These are phyloP conservation scores for Sanderia malayensis DNA, from an alignment of 30 jellyfish, hydroid and myxozoan genomes.

Conservation along the genomic window DNA sequence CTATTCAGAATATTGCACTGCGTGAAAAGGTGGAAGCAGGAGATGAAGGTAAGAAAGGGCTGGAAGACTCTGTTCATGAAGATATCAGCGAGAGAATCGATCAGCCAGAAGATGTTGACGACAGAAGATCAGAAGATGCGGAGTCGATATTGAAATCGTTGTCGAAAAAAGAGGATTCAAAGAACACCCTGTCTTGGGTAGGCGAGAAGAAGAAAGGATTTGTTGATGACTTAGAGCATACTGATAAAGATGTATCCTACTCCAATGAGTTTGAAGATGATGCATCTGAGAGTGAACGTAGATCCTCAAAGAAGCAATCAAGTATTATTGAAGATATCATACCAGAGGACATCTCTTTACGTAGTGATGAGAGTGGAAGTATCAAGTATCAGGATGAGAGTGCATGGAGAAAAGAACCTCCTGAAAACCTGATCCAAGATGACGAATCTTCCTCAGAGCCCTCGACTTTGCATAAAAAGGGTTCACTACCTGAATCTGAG, in stretches of 20 bases:
- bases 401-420: background rate
- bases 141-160: background rate
- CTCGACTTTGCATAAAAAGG: background rate
- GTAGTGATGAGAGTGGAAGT: slow-evolving; percentile 2
- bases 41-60: background rate
- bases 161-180: background rate
- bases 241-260: slow-evolving; percentile 24
- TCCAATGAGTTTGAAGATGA: slow-evolving; percentile 45
- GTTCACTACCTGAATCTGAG: slow-evolving; percentile 42
- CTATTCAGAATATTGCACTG: slow-evolving; percentile 47
- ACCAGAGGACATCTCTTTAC: slow-evolving; percentile 5
- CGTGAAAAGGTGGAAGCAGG: background rate
- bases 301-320: background rate
- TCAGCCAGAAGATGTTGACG: slow-evolving; percentile 16
- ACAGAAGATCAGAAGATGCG: slow-evolving; percentile 7
- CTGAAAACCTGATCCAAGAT: background rate
- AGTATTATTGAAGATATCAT: background rate
- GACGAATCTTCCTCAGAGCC: background rate
- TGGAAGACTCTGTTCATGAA: slow-evolving; percentile 9
- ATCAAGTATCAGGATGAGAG: too few species aligned
- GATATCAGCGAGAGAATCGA: slow-evolving; percentile 1
- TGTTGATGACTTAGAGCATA: too few species aligned
- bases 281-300: background rate
- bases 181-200: slow-evolving; percentile 24
- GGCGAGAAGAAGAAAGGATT: slow-evolving; percentile 5